Percentiles rank a stretch among this genome's conserved stretches.
Evolutionary conservation across 2,113 vertebrate genomes (phyloP).

Genomic region (Myiopsitta monachus): DNA sequence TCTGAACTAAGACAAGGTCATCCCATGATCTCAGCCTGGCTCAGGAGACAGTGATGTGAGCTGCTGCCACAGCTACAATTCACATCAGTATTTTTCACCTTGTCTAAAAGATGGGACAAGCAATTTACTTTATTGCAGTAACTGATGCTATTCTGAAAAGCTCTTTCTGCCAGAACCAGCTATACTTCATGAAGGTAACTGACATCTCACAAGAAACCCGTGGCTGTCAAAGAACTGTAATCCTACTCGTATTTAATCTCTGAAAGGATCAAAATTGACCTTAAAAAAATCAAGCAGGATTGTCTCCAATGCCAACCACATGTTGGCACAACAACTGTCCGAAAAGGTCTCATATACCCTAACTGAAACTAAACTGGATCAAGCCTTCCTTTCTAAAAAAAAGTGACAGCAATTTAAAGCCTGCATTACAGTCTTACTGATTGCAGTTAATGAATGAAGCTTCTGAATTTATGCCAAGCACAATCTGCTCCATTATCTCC

Average conservation of each 20-base stretch:
- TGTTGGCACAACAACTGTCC: neutral
- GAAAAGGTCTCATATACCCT: neutral
- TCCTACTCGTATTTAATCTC: neutral
- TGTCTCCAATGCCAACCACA: neutral
- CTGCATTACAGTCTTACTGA: neutral
- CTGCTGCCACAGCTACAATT: neutral
- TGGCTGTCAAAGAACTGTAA: constrained; percentile 13
- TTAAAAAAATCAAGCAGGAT: neutral
- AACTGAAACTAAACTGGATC: neutral
- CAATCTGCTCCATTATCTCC: neutral
- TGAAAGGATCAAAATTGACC: constrained; percentile 8
- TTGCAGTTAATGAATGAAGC: neutral
- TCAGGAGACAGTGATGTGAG: neutral
- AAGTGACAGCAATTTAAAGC: neutral
- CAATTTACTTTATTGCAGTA: constrained; percentile 30
- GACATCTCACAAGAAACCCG: neutral
- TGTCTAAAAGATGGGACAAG: neutral
- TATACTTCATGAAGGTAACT: neutral
- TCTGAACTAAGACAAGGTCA: constrained; percentile 32
- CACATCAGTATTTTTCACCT: neutral
- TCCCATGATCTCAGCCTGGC: constrained; percentile 10
- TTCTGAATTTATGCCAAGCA: neutral
- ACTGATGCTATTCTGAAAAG: constrained; percentile 1
- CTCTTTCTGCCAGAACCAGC: constrained; percentile 2
- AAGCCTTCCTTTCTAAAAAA: neutral